Percentiles rank a stretch among this genome's conserved stretches.
phyloP scores from a whole-genome alignment of 30 jellyfish, hydroid and myxozoan species.

The Rhopilema esculentum region DNA sequence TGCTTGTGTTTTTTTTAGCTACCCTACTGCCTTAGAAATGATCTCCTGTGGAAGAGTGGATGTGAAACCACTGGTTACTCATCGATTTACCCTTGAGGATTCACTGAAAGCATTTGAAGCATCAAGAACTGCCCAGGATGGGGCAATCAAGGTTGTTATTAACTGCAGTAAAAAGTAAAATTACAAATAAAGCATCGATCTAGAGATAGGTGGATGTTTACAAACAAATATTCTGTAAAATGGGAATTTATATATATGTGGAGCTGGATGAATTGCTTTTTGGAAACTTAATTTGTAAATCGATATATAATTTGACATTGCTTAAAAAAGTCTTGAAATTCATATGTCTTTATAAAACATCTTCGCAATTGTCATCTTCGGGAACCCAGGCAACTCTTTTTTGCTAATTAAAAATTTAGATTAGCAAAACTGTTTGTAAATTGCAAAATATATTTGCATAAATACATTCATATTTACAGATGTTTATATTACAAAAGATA shows the following conservation, averaged over 20 bases:
- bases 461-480: too few species aligned
- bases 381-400: too few species aligned
- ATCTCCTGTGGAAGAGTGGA: constrained; percentile 90
- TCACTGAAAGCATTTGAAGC: constrained; percentile 82
- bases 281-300: neutral
- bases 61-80: constrained; percentile 92
- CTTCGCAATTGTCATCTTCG: too few species aligned
- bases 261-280: neutral
- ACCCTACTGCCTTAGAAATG: constrained; percentile 93
- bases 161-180: constrained; percentile 66
- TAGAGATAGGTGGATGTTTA: neutral
- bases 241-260: neutral
- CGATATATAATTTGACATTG: too few species aligned
- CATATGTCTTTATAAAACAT: too few species aligned
- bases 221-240: neutral
- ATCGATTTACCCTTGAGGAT: constrained; percentile 86
- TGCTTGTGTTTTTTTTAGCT: constrained; percentile 61
- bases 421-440: too few species aligned
- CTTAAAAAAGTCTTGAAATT: too few species aligned
- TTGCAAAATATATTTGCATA: too few species aligned
- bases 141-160: constrained; percentile 92
- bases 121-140: constrained; percentile 72
- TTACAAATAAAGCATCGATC: neutral
- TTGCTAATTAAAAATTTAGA: too few species aligned
- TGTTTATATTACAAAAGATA: too few species aligned